These are phyloP conservation scores for Cossypha caffra DNA, from an alignment of 2,797 vertebrate species.

Conservation along the genomic window DNA sequence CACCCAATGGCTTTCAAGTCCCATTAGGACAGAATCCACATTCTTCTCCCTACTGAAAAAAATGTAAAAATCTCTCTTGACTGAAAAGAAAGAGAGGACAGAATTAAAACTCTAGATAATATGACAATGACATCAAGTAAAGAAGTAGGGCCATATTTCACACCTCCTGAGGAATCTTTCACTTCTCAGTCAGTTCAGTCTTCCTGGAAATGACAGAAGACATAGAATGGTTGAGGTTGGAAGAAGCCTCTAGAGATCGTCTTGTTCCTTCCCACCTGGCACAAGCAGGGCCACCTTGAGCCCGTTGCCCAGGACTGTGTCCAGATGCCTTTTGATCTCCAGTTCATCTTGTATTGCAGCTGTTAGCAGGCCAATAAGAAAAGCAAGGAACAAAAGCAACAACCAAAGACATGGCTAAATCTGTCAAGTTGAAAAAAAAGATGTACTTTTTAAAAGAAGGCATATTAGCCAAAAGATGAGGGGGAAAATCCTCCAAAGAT, in stretches of 20 bases:
- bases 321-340: background rate
- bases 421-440: background rate
- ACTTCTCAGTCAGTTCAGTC: background rate
- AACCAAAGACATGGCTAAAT: background rate
- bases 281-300: background rate
- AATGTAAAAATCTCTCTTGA: background rate
- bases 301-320: fast-evolving
- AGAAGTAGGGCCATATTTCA: background rate
- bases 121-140: background rate
- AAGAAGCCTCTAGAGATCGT: background rate
- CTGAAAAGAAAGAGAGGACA: background rate
- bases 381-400: background rate
- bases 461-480: background rate
- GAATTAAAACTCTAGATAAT: background rate
- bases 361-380: background rate
- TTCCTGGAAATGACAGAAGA: background rate
- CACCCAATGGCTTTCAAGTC: background rate
- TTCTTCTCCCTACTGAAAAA: background rate
- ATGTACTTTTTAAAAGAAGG: background rate
- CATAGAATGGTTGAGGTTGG: background rate
- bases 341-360: background rate
- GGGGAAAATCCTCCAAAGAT: background rate
- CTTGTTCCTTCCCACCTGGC: background rate
- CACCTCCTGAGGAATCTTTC: background rate
- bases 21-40: background rate